Evolutionary conservation across 1,140 invertebrate genomes (phyloP).

Genomic region (Coenobita brevimanus): DNA sequence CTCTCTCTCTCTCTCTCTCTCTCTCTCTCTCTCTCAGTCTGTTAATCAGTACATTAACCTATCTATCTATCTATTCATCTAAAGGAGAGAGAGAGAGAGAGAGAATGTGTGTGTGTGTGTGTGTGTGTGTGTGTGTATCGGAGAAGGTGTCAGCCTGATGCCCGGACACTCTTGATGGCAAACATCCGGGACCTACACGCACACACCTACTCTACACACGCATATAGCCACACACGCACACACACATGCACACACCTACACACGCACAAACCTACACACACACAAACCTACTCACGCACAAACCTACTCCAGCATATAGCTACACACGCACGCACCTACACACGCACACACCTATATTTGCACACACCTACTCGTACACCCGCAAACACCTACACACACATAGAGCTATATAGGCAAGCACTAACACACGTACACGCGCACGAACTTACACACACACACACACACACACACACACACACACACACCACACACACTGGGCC

Average conservation of each 20-base stretch:
- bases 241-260: constrained; percentile 9
- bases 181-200: too few relatives aligned
- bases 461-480: too few relatives aligned
- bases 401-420: too few relatives aligned
- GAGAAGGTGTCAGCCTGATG: background rate
- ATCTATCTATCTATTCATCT: background rate
- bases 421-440: too few relatives aligned
- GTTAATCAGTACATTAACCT: background rate
- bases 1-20: background rate
- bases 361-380: background rate
- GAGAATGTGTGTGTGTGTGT: background rate
- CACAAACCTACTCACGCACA: background rate
- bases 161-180: too few relatives aligned
- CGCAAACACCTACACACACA: background rate
- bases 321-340: background rate
- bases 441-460: too few relatives aligned
- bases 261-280: constrained; percentile 10
- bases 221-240: constrained; percentile 3
- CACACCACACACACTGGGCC: too few relatives aligned
- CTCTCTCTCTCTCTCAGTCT: background rate
- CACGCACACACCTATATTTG: background rate
- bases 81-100: background rate
- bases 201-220: too few relatives aligned
- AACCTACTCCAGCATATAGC: background rate
- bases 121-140: background rate